Base-by-base conservation (phyloP, 2,888 invertebrate species). In the Melitaea athalia region DNA sequence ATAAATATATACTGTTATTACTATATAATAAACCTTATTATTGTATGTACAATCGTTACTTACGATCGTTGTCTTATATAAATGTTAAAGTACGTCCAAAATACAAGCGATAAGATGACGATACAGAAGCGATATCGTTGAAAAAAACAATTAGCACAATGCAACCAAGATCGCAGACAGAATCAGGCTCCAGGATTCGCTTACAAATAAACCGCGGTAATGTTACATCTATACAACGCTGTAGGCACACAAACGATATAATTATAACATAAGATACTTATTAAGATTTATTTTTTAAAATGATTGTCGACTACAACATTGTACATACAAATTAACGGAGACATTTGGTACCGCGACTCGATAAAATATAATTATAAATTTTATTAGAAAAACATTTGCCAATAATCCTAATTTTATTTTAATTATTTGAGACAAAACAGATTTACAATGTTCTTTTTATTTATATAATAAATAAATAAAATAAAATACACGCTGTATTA, bases 111-210 rank as follows among this genome's bases (percentile, higher is more conserved):
- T 17, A 17, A 15, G 17, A 8, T 50, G n/a, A 47, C 52, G 43
- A 12, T 42, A 53, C 45, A 52, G 8, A 60, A 17, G 11, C 17
- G 55, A 45, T 14, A 53, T 42, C 60, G 24, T 42, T 55, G 42
- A 66, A 59, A 52, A 24, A 52, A 49, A 24, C 3, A 5, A 42
- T 50, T 42, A 60, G 57, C 8, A 45, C 50, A 59, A 62, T 55
- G 64, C 70, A 72, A 72, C 59, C 17, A 43, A 70, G 69, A 74
- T 66, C 61, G 74, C 69, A 71, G 61, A 71, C 67, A 70, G 43
- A 49, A 65, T 55, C n/a, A 72, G 67, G 68, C 59, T 61, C 47
- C 53, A 64, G 55, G 62, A 50, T 66, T 66, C 12, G 59, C 68
- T 71, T 72, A 71, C 57, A 72, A 15, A 50, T 67, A 33, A 69